A percentile compares a stretch with the other conserved stretches of the same genome.
Conservation (phyloP, 2,888 invertebrate genomes). For the Gymnosoma rotundatum region DNA sequence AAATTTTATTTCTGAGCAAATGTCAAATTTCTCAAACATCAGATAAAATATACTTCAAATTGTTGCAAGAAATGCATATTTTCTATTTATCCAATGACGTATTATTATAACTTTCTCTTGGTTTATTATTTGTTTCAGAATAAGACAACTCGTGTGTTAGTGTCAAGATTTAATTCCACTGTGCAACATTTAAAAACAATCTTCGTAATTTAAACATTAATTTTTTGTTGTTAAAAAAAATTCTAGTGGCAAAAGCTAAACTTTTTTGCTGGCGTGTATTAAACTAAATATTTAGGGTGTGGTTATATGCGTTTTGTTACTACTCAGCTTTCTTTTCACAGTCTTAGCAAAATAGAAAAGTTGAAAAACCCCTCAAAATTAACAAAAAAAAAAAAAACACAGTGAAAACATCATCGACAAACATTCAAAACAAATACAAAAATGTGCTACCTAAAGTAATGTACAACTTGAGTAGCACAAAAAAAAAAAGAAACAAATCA, state of each 20-base stretch:
- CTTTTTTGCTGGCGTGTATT: constrained; percentile 13
- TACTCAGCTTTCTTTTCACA: constrained; percentile 44
- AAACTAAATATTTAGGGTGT: constrained; percentile 60
- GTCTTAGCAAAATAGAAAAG: constrained; percentile 16
- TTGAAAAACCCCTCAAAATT: constrained; percentile 18
- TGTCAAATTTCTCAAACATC: too few relatives aligned
- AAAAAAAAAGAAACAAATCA: constrained; percentile 17
- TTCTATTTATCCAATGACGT: too few relatives aligned
- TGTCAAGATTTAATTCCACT: not conserved
- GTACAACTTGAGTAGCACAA: not conserved
- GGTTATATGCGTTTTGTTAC: constrained; percentile 66
- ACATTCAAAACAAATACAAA: constrained; percentile 9
- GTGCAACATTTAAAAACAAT: constrained; percentile 31
- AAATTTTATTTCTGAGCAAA: too few relatives aligned
- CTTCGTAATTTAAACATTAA: constrained; percentile 7
- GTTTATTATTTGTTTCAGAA: too few relatives aligned
- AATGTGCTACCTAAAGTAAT: constrained; percentile 49
- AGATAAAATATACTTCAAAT: too few relatives aligned
- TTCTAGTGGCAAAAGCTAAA: constrained; percentile 50
- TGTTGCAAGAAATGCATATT: too few relatives aligned
- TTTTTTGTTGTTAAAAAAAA: constrained; percentile 22
- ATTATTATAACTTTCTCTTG: too few relatives aligned
- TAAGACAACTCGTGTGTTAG: too few relatives aligned
- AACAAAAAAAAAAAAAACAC: too few relatives aligned
- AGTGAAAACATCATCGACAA: not conserved